phyloP scores from a whole-genome alignment of 1,140 invertebrate genomes.

The Drosophila kepulauana region DNA sequence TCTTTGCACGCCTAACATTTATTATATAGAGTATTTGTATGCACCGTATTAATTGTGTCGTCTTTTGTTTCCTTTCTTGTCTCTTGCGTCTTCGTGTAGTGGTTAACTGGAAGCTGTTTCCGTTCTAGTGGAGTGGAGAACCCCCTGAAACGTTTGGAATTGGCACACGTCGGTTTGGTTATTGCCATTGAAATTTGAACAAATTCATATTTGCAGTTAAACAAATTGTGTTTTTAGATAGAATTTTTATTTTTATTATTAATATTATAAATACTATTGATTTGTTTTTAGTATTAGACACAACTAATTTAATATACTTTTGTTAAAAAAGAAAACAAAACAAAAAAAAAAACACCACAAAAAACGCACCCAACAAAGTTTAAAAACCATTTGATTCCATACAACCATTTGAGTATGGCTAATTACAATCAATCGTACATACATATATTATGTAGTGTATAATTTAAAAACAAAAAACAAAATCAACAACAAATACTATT shows the following conservation, averaged over 20 bases:
- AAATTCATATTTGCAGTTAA: conserved; percentile 68
- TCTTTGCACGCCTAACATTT: conserved; percentile 61
- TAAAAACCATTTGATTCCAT: conserved; percentile 23
- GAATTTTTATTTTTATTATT: conserved; percentile 76
- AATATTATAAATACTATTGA: conserved; percentile 70
- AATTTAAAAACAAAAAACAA: conserved; percentile 58
- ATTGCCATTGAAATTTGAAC: conserved; percentile 75
- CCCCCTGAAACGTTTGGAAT: conserved; percentile 61
- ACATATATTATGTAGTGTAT: conserved; percentile 67
- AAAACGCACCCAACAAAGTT: conserved; percentile 38
- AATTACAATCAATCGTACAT: conserved; percentile 26
- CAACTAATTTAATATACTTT: conserved; percentile 68
- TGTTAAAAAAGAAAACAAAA: conserved; percentile 45
- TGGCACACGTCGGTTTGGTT: conserved; percentile 64
- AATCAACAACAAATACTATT: conserved; percentile 27
- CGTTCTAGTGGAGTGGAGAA: conserved; percentile 68
- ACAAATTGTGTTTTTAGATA: conserved; percentile 77
- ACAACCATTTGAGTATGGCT: conserved; percentile 42
- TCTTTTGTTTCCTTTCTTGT: conserved; percentile 46
- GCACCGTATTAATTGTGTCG: conserved; percentile 35
- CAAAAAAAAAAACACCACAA: background rate
- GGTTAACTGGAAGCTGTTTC: conserved; percentile 85
- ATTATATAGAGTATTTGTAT: background rate
- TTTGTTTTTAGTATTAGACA: conserved; percentile 77
- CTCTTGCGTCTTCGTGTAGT: conserved; percentile 51